Base-by-base conservation (phyloP, 2,888 invertebrate species). In the Liodrosophila aerea region DNA sequence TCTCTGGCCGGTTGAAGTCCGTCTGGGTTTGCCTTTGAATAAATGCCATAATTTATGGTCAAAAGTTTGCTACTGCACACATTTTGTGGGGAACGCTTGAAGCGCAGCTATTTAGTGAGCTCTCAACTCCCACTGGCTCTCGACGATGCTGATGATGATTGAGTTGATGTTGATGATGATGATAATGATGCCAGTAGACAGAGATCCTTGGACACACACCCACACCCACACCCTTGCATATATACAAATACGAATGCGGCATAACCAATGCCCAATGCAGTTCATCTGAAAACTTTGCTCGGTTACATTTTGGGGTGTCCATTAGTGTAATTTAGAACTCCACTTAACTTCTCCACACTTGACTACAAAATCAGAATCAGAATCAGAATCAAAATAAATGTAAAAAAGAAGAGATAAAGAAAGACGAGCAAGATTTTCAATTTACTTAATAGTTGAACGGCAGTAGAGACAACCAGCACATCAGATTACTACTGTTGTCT, bases 41-140 rank as follows among this genome's bases (percentile, higher is more conserved):
- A 85, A 85, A 82, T 85, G 85, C 78, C 83, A 81, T 82, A 82
- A 82, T 82, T 85, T 82, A 85, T 82, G 81, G 81, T 85, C 73
- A 84, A 82, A 81, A 81, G 81, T 81, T 81, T 81, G 81, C 81
- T 64, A 61, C 74, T 76, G 84, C 84, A 83, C 84, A 80, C 85
- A 80, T 75, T 84, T 80, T 81, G 84, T 70, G 84, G 84, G 57
- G 22, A 22, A 68, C 73, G 75, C 81, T 81, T 76, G 77, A 61
- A 78, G 67, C 82, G 71, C 68, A 69, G 82, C 85, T 85, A 77
- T 81, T 85, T 85, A 76, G 73, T 63, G 40, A 44, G 56, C 54
- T 51, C 27, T 46, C 41, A 34, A 0, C 40, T 27, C 34, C 8
- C 11, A 2, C n/a, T 5, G 11, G 12, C 12, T 4, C n/a, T 16